phyloP scores from a whole-genome alignment of 2,888 invertebrate genomes.

The Pheosia gnoma region DNA sequence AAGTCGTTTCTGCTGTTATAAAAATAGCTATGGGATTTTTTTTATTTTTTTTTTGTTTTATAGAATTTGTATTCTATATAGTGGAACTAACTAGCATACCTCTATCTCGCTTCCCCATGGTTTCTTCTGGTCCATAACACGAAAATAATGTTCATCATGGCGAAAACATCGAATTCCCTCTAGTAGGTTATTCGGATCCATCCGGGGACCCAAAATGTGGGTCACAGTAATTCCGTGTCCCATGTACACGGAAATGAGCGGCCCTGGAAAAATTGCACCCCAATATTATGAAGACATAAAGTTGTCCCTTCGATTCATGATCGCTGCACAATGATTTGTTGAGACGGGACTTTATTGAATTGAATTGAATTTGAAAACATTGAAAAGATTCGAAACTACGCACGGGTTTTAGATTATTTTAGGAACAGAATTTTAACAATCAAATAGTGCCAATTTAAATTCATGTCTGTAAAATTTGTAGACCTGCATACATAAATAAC shows the following conservation, averaged over 20 bases:
- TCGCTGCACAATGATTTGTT: constrained; percentile 16
- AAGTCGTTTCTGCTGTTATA: too few relatives aligned
- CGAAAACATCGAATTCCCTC: constrained; percentile 18
- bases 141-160: not conserved
- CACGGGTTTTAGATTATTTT: too few relatives aligned
- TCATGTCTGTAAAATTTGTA: too few relatives aligned
- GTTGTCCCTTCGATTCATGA: constrained; percentile 26
- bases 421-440: too few relatives aligned
- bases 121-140: not conserved
- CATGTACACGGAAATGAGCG: constrained; percentile 31
- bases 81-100: not conserved
- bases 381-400: too few relatives aligned
- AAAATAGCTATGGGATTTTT: too few relatives aligned
- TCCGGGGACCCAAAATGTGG: constrained; percentile 23
- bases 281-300: constrained; percentile 28
- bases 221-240: constrained; percentile 26
- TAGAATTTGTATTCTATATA: too few relatives aligned
- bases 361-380: too few relatives aligned
- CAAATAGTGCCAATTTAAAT: too few relatives aligned
- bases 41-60: too few relatives aligned
- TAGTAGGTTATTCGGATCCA: constrained; percentile 17
- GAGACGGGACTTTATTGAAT: constrained; percentile 2
- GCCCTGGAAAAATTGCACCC: constrained; percentile 24
- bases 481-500: too few relatives aligned
- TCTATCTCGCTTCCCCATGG: not conserved